Evolutionary conservation across 2,888 invertebrate genomes (phyloP).

Genomic region (Spicauda simplicius): DNA sequence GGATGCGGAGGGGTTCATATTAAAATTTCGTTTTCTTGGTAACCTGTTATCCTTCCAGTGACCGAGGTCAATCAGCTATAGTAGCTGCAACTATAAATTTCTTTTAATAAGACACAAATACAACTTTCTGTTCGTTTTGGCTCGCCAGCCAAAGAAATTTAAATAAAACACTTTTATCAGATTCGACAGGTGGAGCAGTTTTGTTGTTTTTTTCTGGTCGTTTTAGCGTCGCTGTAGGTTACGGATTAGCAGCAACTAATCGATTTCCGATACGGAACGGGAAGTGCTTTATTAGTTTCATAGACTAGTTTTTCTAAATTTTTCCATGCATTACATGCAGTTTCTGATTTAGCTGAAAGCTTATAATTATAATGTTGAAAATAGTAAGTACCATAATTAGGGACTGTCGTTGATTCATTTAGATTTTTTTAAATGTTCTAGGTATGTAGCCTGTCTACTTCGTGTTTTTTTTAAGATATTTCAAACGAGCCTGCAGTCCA

Average conservation of each 20-base stretch:
- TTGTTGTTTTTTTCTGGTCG: conserved; percentile 54
- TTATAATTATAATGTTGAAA: too few species aligned
- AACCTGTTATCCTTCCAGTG: conserved; percentile 74
- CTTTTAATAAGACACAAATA: conserved; percentile 85
- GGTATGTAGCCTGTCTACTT: too few species aligned
- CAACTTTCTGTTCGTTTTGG: conserved; percentile 77
- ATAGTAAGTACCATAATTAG: too few species aligned
- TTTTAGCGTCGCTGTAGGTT: conserved; percentile 83
- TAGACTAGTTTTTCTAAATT: conserved; percentile 40
- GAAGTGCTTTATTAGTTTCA: conserved; percentile 61
- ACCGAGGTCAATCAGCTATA: conserved; percentile 82
- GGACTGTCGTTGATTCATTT: too few species aligned
- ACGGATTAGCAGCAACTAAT: conserved; percentile 79
- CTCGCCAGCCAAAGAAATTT: conserved; percentile 79
- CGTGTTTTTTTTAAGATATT: too few species aligned
- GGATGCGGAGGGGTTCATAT: conserved; percentile 29
- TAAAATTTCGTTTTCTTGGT: conserved; percentile 61
- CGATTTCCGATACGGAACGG: conserved; percentile 72
- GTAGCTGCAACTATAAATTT: conserved; percentile 82
- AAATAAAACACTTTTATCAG: conserved; percentile 84
- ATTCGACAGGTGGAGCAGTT: conserved; percentile 81
- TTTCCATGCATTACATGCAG: neutral
- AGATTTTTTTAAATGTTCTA: too few species aligned
- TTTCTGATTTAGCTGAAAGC: too few species aligned
- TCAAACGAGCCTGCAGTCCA: too few species aligned